phyloP scores from a whole-genome alignment of 2,113 vertebrate species.

The Marmota monax region DNA sequence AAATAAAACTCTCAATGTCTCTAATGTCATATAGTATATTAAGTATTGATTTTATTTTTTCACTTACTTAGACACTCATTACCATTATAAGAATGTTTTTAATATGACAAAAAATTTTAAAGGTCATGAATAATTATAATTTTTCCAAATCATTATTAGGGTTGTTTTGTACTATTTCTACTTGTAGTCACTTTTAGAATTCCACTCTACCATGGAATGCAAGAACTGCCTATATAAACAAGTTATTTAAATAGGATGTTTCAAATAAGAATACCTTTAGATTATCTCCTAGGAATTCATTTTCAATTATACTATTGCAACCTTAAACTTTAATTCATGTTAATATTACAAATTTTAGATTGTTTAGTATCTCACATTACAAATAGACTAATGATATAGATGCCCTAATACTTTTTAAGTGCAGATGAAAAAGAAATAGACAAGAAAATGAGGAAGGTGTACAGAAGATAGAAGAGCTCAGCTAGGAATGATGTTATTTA shows the following conservation, averaged over 20 bases:
- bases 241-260: neutral
- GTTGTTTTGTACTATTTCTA: conserved; percentile 1
- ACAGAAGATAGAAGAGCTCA: neutral
- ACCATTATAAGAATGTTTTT: neutral
- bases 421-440: neutral
- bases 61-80: conserved; percentile 23
- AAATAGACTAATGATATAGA: neutral
- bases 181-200: neutral
- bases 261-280: neutral
- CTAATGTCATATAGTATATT: neutral
- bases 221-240: neutral
- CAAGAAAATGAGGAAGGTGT: neutral
- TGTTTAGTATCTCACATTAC: neutral
- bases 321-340: neutral
- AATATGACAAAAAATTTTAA: neutral
- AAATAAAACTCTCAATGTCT: neutral
- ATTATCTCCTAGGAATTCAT: neutral
- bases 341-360: neutral
- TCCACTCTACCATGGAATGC: neutral
- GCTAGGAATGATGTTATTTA: neutral
- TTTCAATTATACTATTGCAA: neutral
- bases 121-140: neutral
- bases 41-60: neutral
- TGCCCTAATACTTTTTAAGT: neutral
- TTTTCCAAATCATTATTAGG: neutral